These are phyloP conservation scores for Chloromyia formosa DNA, from an alignment of 2,888 invertebrate genomes.

Conservation along the genomic window DNA sequence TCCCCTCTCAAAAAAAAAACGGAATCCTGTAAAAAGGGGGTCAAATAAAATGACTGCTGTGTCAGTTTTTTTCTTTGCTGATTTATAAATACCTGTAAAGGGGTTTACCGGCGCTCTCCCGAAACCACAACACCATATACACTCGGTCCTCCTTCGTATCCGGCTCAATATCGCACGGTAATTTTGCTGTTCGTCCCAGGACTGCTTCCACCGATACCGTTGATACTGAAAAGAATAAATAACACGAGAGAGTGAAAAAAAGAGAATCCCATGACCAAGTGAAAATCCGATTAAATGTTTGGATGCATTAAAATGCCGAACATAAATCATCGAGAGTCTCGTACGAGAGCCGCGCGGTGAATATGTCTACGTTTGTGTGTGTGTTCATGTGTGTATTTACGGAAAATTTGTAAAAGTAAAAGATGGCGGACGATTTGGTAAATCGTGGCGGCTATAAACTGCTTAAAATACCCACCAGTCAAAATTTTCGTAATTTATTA, in stretches of 20 bases:
- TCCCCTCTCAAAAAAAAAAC: no score
- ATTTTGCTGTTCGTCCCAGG: conserved; percentile 80
- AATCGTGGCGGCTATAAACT: no score
- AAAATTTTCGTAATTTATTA: no score
- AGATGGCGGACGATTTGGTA: no score
- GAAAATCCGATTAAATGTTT: conserved; percentile 33
- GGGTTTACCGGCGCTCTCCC: conserved; percentile 85
- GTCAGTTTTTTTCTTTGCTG: not conserved
- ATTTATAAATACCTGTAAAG: conserved; percentile 79
- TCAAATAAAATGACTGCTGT: no score
- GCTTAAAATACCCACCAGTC: no score
- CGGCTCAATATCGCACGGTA: conserved; percentile 91
- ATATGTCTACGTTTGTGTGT: no score
- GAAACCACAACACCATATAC: conserved; percentile 93
- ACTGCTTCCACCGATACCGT: conserved; percentile 83
- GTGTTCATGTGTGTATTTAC: no score
- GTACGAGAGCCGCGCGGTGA: no score
- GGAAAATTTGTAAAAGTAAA: no score
- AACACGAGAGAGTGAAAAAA: not conserved
- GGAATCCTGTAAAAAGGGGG: no score
- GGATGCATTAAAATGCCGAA: conserved; percentile 18
- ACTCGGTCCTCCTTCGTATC: conserved; percentile 84
- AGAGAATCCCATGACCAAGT: not conserved
- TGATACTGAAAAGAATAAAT: conserved; percentile 67
- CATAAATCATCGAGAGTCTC: conserved; percentile 14